Conservation (phyloP, 2,797 vertebrate genomes). For the Perdix hodgsoniae region DNA sequence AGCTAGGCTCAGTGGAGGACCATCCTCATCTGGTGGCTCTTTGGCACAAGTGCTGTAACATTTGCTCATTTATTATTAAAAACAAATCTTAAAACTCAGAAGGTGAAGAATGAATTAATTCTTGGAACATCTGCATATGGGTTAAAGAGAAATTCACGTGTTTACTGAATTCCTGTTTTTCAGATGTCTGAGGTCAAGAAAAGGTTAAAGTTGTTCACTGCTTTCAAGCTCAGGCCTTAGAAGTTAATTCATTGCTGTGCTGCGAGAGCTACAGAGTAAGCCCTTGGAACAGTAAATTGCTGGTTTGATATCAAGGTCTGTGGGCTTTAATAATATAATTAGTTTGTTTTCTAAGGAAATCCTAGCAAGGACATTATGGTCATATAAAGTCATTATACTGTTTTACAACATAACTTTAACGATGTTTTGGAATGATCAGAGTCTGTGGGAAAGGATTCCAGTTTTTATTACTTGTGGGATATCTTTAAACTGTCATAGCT, state of each 20-base stretch:
- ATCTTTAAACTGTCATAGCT: conserved; percentile 29
- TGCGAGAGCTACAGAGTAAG: conserved; percentile 18
- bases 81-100: not conserved
- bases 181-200: conserved; percentile 30
- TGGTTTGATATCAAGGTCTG: conserved; percentile 43
- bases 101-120: not conserved
- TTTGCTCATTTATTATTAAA: not conserved
- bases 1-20: not conserved
- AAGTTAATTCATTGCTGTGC: conserved; percentile 56
- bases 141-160: conserved; percentile 7
- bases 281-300: conserved; percentile 30
- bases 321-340: conserved; percentile 37
- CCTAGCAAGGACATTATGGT: not conserved
- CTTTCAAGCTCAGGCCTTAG: conserved; percentile 29
- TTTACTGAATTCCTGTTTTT: conserved; percentile 44
- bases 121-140: not conserved
- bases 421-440: conserved; percentile 28
- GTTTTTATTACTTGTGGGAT: conserved; percentile 31
- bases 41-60: not conserved
- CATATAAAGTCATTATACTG: conserved; percentile 37
- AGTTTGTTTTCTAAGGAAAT: conserved; percentile 52
- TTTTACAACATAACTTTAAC: conserved; percentile 29
- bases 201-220: conserved; percentile 58
- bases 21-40: not conserved
- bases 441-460: conserved; percentile 5